Percentiles rank a stretch among this genome's conserved stretches.
These are phyloP conservation scores for Penaeus indicus DNA, from an alignment of 1,140 invertebrate genomes.

Conservation along the genomic window DNA sequence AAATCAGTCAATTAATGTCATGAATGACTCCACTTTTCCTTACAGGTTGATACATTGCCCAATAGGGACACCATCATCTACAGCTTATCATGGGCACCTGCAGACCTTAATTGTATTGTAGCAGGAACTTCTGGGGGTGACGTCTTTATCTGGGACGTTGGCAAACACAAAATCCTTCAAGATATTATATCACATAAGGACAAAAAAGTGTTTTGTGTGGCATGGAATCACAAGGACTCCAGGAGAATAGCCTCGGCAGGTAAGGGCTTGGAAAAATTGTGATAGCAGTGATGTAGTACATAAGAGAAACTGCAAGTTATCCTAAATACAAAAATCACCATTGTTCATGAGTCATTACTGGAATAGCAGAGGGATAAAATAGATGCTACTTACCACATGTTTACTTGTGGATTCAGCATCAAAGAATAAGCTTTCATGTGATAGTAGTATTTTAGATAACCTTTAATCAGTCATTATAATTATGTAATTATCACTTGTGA, in stretches of 20 bases:
- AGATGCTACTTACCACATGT: no score
- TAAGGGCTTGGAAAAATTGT: slow-evolving; percentile 21
- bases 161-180: slow-evolving; percentile 68
- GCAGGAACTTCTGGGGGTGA: slow-evolving; percentile 71
- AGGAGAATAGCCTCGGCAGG: slow-evolving; percentile 71
- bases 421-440: no score
- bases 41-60: slow-evolving; percentile 70
- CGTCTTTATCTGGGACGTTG: slow-evolving; percentile 72
- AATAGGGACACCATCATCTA: slow-evolving; percentile 73
- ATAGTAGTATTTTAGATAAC: no score
- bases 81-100: slow-evolving; percentile 72
- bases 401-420: no score
- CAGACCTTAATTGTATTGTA: slow-evolving; percentile 72
- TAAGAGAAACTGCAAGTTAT: no score
- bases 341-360: no score
- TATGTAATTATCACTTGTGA: no score
- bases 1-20: background rate
- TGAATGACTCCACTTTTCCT: slow-evolving; percentile 11
- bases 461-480: no score
- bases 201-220: slow-evolving; percentile 70
- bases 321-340: no score
- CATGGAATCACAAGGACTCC: slow-evolving; percentile 72
- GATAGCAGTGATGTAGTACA: background rate
- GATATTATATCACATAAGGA: slow-evolving; percentile 62
- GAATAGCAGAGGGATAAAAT: no score